phyloP scores from a whole-genome alignment of 2,113 vertebrate genomes.

The Saguinus midas region DNA sequence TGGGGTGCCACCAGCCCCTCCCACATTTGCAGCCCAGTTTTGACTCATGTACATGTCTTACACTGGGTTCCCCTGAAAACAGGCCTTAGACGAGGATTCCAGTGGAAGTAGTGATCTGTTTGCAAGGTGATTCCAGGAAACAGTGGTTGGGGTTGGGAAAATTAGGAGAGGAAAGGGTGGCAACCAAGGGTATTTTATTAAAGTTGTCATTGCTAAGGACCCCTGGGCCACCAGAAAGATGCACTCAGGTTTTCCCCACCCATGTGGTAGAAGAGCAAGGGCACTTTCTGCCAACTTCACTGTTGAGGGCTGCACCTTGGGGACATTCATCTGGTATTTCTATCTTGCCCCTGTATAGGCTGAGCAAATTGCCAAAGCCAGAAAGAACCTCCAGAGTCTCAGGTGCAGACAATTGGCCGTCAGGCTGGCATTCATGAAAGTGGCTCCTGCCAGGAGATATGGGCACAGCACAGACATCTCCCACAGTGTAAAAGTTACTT shows the following conservation, averaged over 20 bases:
- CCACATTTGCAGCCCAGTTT: background rate
- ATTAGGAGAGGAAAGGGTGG: background rate
- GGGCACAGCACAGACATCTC: rapidly evolving
- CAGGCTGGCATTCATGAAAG: background rate
- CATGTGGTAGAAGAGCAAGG: rapidly evolving
- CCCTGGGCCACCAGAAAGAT: background rate
- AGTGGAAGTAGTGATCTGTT: background rate
- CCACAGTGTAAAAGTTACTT: background rate
- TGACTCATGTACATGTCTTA: background rate
- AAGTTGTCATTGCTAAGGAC: background rate
- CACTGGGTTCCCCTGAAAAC: background rate
- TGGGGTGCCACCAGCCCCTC: background rate
- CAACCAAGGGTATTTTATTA: background rate
- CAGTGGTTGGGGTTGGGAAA: background rate
- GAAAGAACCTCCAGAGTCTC: background rate
- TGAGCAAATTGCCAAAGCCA: no score
- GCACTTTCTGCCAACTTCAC: background rate
- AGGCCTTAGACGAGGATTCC: background rate
- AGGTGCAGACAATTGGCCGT: no score
- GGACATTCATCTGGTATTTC: background rate
- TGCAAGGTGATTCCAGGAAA: background rate
- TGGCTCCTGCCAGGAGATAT: background rate
- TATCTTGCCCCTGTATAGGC: no score
- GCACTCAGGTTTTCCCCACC: background rate
- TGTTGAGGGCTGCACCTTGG: background rate